phyloP scores from a whole-genome alignment of 2,888 invertebrate genomes.

The Geophilus truncorum region DNA sequence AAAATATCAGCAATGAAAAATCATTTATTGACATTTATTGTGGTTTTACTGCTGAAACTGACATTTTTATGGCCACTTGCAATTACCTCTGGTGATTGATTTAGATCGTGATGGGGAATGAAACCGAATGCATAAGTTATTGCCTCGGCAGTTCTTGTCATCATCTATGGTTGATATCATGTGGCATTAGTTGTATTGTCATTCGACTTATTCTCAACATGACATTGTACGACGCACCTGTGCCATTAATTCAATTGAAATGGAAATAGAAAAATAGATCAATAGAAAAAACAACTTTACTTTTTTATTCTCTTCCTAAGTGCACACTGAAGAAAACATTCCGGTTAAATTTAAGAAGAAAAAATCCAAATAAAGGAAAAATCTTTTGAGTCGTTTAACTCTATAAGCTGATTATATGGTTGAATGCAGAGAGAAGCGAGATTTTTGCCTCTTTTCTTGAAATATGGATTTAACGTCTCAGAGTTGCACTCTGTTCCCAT shows the following conservation, averaged over 20 bases:
- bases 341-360: neutral
- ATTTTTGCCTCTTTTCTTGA: neutral
- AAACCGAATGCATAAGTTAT: neutral
- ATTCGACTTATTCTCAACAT: neutral
- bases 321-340: neutral
- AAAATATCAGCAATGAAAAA: neutral
- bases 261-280: too few relatives aligned
- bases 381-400: slow-evolving; percentile 2
- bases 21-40: neutral
- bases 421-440: neutral
- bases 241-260: too few relatives aligned
- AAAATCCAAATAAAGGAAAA: neutral
- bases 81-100: neutral
- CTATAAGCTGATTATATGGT: neutral
- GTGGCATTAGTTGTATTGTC: neutral
- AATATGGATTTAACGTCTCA: slow-evolving; percentile 16
- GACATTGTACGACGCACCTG: neutral
- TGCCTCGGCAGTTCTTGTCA: neutral
- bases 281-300: too few relatives aligned
- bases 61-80: neutral
- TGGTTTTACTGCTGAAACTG: neutral
- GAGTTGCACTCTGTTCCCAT: neutral
- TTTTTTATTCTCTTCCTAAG: neutral
- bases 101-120: neutral
- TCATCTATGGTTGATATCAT: neutral